Percentiles rank a stretch among this genome's conserved stretches.
Evolutionary conservation across 2,797 vertebrate species (phyloP).

Genomic region (Cichlasoma orientale): DNA sequence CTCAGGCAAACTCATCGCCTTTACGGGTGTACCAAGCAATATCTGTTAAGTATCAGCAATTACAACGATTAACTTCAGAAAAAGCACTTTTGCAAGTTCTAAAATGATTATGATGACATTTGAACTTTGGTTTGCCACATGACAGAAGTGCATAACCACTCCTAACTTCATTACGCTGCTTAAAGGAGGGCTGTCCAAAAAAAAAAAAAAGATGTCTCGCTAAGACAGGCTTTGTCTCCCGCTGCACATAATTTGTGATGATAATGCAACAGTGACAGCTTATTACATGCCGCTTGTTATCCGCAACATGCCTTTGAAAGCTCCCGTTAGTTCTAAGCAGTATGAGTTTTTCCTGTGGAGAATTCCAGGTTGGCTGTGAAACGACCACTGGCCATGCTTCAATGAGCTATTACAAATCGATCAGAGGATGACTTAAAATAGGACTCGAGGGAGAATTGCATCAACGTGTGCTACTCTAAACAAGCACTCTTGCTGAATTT

Average conservation of each 20-base stretch:
- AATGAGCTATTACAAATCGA: constrained; percentile 70
- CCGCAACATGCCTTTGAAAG: constrained; percentile 52
- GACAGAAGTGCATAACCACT: background rate
- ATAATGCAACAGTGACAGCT: constrained; percentile 48
- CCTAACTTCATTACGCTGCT: background rate
- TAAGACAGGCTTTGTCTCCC: background rate
- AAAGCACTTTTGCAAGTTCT: background rate
- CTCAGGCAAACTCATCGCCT: background rate
- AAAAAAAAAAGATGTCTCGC: background rate
- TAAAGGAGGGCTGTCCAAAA: background rate
- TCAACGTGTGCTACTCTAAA: constrained; percentile 31
- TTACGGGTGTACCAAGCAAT: background rate
- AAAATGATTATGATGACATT: background rate
- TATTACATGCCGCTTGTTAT: constrained; percentile 43
- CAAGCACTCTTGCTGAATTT: constrained; percentile 23
- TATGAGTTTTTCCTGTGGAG: constrained; percentile 52
- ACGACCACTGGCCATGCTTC: constrained; percentile 53
- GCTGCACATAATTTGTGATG: constrained; percentile 33
- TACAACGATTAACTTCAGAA: background rate
- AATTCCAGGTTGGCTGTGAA: constrained; percentile 64
- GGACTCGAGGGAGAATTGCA: constrained; percentile 42
- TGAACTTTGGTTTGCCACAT: background rate
- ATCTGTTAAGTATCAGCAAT: background rate
- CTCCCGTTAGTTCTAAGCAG: constrained; percentile 39
- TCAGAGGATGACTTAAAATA: constrained; percentile 54